Conservation (phyloP, 1,140 invertebrate genomes). For the Bombus difficillimus region DNA sequence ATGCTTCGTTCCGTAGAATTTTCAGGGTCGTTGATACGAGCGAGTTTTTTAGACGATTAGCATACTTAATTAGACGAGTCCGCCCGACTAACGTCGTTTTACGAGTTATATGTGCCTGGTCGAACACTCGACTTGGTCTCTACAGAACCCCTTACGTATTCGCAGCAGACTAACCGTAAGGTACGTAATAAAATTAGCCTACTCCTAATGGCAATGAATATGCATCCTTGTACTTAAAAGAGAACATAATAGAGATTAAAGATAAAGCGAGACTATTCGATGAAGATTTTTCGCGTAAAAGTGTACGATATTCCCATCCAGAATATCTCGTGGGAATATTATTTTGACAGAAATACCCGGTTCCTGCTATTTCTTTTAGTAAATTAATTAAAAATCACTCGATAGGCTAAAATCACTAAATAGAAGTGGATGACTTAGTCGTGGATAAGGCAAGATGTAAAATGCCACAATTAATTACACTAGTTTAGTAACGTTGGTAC, state of each 20-base stretch:
- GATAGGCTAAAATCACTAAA: too few species aligned
- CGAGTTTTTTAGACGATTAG: constrained; percentile 58
- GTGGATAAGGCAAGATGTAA: background rate
- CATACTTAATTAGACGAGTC: constrained; percentile 69
- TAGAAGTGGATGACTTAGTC: too few species aligned
- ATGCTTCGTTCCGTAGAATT: constrained; percentile 30
- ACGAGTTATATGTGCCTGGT: constrained; percentile 56
- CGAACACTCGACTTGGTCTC: constrained; percentile 45
- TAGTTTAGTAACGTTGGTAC: constrained; percentile 15
- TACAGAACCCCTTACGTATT: constrained; percentile 31
- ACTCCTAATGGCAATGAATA: background rate
- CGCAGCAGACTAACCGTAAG: constrained; percentile 34
- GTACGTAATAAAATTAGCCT: constrained; percentile 10
- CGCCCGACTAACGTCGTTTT: constrained; percentile 43
- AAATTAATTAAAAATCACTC: background rate
- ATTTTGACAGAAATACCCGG: background rate
- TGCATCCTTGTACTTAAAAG: too few species aligned
- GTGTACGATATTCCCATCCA: background rate
- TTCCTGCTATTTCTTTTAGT: background rate
- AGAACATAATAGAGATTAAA: background rate
- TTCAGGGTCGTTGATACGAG: constrained; percentile 36
- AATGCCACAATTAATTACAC: background rate
- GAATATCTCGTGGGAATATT: background rate
- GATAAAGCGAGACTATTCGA: background rate
- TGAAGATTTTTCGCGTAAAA: background rate